A percentile compares a stretch with the other conserved stretches of the same genome.
Conservation (phyloP, 2,888 invertebrate genomes). For the Palloptera scutellata region DNA sequence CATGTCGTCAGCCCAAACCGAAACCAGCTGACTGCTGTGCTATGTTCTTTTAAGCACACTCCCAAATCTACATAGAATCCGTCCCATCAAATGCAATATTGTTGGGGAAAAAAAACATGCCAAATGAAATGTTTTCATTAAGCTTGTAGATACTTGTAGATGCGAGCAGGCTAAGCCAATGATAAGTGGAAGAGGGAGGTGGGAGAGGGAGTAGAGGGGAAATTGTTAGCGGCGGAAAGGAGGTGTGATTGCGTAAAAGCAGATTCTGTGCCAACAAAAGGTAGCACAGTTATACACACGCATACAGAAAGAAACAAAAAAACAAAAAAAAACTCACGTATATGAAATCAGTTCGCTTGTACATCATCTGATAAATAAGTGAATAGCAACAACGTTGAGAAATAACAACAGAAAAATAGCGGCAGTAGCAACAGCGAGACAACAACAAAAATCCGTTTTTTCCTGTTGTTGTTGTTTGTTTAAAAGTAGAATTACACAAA, state of each 20-base stretch:
- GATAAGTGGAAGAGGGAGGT: not conserved
- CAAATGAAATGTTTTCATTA: not conserved
- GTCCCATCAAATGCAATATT: not conserved
- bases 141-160: not conserved
- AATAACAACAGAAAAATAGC: not conserved
- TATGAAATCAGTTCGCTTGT: no score
- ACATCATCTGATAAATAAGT: no score
- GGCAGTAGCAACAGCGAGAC: not conserved
- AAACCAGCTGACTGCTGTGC: no score
- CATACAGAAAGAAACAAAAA: not conserved
- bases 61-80: no score
- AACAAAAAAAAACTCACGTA: no score
- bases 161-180: not conserved
- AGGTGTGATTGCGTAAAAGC: not conserved
- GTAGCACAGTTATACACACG: constrained; percentile 1
- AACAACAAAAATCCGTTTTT: not conserved
- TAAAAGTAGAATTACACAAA: not conserved
- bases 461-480: not conserved
- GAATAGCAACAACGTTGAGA: not conserved
- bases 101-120: not conserved
- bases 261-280: not conserved
- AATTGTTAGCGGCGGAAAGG: not conserved
- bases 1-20: not conserved
- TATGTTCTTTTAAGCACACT: no score
- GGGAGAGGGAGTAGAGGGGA: not conserved